phyloP scores from a whole-genome alignment of 2,113 vertebrate species.

The Istiophorus platypterus region DNA sequence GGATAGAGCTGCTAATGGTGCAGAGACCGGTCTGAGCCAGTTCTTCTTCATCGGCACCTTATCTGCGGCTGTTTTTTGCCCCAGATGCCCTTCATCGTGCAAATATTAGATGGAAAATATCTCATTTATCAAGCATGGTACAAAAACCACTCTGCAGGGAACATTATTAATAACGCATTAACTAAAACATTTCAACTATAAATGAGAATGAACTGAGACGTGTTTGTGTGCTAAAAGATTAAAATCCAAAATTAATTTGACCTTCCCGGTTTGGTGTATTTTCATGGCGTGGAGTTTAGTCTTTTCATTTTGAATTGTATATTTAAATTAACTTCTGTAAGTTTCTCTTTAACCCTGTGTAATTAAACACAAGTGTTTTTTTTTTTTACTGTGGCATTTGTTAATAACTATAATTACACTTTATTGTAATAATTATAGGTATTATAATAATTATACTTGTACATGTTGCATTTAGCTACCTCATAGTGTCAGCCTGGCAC shows the following conservation, averaged over 20 bases:
- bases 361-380: conserved; percentile 24
- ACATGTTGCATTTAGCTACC: conserved; percentile 28
- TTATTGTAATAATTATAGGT: conserved; percentile 41
- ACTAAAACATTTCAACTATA: conserved; percentile 60
- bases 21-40: conserved; percentile 19
- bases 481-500: conserved; percentile 4
- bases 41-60: conserved; percentile 58
- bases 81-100: conserved; percentile 69
- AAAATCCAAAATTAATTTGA: conserved; percentile 59
- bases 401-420: conserved; percentile 50
- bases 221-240: conserved; percentile 31
- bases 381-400: background rate
- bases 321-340: conserved; percentile 15
- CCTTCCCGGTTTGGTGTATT: conserved; percentile 26
- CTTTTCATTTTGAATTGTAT: conserved; percentile 1
- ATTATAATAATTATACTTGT: conserved; percentile 42
- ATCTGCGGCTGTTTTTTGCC: conserved; percentile 55
- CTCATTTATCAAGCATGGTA: conserved; percentile 63
- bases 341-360: conserved; percentile 4
- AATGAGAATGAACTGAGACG: conserved; percentile 47
- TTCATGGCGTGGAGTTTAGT: conserved; percentile 9
- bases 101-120: conserved; percentile 70
- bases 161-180: conserved; percentile 71
- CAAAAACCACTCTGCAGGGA: conserved; percentile 54
- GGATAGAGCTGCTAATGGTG: background rate